A percentile compares a stretch with the other conserved stretches of the same genome.
Conservation (phyloP, 2,888 invertebrate genomes). For the Stegophylla sp. region DNA sequence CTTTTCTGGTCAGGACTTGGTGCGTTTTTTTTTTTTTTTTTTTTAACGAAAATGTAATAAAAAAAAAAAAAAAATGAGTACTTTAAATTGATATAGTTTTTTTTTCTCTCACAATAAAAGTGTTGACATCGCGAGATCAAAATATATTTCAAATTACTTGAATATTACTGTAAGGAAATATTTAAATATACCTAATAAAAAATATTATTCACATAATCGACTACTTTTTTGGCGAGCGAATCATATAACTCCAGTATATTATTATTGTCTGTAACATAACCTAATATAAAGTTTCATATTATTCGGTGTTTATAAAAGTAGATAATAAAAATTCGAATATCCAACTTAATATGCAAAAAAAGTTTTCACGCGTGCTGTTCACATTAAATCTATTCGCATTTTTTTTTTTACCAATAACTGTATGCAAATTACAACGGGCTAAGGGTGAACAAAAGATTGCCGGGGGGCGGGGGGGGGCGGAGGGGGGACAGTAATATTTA, state of each 20-base stretch:
- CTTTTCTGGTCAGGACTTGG: constrained; percentile 39
- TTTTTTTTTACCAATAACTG: not conserved
- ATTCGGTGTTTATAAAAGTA: no score
- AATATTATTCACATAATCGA: no score
- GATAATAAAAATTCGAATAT: not conserved
- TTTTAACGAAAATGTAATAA: not conserved
- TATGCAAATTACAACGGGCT: not conserved
- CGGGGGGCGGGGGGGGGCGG: no score
- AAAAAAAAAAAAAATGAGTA: constrained; percentile 5
- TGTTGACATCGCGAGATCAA: not conserved
- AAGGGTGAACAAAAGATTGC: not conserved
- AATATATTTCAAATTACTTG: not conserved
- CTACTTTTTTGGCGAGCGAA: no score
- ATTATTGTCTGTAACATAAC: no score
- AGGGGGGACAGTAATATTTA: not conserved
- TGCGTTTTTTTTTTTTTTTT: not conserved
- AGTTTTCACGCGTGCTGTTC: not conserved
- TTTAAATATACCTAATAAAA: no score
- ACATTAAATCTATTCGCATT: not conserved
- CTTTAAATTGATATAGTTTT: not conserved
- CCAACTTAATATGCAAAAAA: not conserved
- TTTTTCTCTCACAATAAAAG: not conserved
- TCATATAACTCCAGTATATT: no score
- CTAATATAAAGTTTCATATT: no score
- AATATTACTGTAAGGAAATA: no score